Conservation (phyloP, 1,140 invertebrate genomes). For the Drosophila yakuba region DNA sequence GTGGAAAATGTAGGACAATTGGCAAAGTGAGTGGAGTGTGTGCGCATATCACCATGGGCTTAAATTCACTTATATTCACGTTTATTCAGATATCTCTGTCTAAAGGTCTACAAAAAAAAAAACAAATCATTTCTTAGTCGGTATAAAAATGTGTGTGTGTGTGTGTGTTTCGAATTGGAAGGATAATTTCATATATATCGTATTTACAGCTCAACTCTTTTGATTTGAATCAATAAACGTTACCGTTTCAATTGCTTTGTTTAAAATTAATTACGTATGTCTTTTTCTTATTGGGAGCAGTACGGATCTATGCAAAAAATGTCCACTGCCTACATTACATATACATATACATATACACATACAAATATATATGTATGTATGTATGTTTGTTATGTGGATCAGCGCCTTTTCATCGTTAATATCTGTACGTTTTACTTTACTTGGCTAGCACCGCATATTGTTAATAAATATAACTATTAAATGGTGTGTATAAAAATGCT, state of each 20-base stretch:
- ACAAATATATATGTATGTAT: not conserved
- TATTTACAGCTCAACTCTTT: conserved; percentile 49
- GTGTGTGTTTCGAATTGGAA: conserved; percentile 47
- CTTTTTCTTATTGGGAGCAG: conserved; percentile 4
- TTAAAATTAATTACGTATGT: conserved; percentile 80
- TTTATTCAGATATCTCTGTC: conserved; percentile 26
- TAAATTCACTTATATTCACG: conserved; percentile 67
- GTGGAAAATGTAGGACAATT: conserved; percentile 9
- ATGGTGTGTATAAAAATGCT: conserved; percentile 54
- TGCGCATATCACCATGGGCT: conserved; percentile 66
- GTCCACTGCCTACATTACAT: conserved; percentile 47
- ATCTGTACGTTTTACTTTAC: conserved; percentile 28
- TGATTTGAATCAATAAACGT: conserved; percentile 20
- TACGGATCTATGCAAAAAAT: conserved; percentile 67
- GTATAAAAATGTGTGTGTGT: conserved; percentile 34
- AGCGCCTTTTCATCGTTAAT: not conserved
- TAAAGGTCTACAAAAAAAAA: conserved; percentile 37
- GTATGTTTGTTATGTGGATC: conserved; percentile 12
- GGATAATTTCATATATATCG: conserved; percentile 42
- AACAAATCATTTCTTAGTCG: conserved; percentile 19
- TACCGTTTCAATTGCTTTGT: conserved; percentile 8
- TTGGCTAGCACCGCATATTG: conserved; percentile 76
- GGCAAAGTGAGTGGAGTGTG: conserved; percentile 44
- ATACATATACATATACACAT: not conserved
- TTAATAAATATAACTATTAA: conserved; percentile 44